Base-by-base conservation (phyloP, 2,888 invertebrate genomes). In the Callosobruchus maculatus region DNA sequence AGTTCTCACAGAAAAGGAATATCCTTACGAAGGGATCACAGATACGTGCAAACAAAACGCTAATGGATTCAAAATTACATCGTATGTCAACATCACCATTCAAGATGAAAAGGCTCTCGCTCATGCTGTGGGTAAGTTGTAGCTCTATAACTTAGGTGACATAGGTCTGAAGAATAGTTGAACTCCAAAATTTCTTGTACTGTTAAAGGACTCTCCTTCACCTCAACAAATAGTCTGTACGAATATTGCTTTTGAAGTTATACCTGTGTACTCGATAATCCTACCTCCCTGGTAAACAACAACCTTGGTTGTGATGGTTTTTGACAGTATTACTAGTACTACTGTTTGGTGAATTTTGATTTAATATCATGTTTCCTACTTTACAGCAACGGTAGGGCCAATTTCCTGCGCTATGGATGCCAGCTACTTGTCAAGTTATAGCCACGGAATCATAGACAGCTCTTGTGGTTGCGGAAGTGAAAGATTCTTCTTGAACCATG, bases 401-500 rank as follows among this genome's bases (percentile, higher is more conserved):
- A 89, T 96, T 67, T 90, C 95, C 20, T 93, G 96, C 72, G 96
- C 95, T 82, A 95, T 96, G 84, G 96, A 97, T 89, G 96, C 97
- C 75, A 92, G 93, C 30, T 93, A 92, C 80, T 95, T 96, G 92
- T 95, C 96, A 88, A 92, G 94, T 85, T 96, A 96, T 87, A 89
- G 90, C 13, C 87, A 89, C 80, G 94, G 94, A 68, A 91, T 96
- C 74, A 96, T 96, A 88, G 95, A 95, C 79, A 90, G 91, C 72
- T 86, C 90, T 70, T 97, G 96, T 88, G 71, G 73, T 79, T 82
- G 89, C 0, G 83, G 88, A 66, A 22, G 22, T 68, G 86, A 89
- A 77, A 88, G 96, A 68, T 7, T 13, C 13, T 49, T 18, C 49
- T 13, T 49, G 49, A 95, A 96, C 87, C 96, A 97, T 82, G 96